Evolutionary conservation across 1,140 invertebrate species (phyloP).

Genomic region (Procambarus clarkii): DNA sequence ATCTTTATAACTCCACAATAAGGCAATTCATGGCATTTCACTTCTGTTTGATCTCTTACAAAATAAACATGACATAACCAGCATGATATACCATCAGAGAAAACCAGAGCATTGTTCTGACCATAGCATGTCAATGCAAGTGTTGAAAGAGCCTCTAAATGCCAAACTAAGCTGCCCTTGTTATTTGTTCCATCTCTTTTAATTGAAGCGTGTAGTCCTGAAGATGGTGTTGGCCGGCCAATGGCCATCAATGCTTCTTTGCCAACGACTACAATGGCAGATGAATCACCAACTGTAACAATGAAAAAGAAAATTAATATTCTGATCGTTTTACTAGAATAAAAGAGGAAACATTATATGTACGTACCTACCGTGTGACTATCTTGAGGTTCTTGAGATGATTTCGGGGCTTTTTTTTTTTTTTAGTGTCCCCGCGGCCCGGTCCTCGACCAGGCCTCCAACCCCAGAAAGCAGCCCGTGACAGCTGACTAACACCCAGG

Average conservation of each 20-base stretch:
- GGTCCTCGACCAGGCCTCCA: no score
- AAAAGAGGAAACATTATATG: no score
- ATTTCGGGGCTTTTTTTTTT: no score
- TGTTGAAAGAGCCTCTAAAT: not conserved
- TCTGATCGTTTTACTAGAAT: no score
- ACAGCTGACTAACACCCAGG: no score
- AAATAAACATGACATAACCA: slow-evolving; percentile 8
- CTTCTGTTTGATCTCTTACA: not conserved
- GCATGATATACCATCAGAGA: slow-evolving; percentile 17
- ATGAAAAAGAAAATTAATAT: not conserved
- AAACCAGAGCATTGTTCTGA: slow-evolving; percentile 5
- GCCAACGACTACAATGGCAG: not conserved
- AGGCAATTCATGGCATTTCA: not conserved
- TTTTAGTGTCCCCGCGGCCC: no score
- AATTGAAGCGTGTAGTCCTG: not conserved
- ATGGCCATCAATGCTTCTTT: not conserved
- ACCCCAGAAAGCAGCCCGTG: no score
- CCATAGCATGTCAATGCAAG: slow-evolving; percentile 8
- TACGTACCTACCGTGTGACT: no score
- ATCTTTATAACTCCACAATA: slow-evolving; percentile 14
- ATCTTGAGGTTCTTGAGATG: no score
- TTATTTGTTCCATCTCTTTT: not conserved
- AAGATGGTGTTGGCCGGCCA: not conserved
- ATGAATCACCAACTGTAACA: slow-evolving; percentile 6
- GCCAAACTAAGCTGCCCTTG: not conserved